Base-by-base conservation (phyloP, 2,113 vertebrate genomes). In the Phainopepla nitens region DNA sequence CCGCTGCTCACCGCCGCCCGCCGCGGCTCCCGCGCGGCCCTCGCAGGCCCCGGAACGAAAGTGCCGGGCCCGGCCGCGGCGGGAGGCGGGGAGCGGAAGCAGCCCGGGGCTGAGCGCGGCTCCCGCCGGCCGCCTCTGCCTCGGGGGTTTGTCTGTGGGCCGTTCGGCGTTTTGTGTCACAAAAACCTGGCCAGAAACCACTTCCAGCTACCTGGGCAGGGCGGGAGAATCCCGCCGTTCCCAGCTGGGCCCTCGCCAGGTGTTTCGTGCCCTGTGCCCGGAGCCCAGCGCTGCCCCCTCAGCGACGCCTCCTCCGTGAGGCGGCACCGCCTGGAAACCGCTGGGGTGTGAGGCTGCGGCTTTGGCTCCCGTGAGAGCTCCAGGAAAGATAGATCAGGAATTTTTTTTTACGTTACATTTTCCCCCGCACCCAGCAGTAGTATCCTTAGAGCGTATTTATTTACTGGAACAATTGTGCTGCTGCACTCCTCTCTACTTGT, bases 71-170 rank as follows among this genome's bases (percentile, higher is more conserved):
- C 12, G 25, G 78, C 41, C 24, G 56, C 36, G 11, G 29, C 39
- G 65, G 90, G 70, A n/a, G 50, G 45, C 36, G 15, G 15, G 65
- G 90, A 49, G 7, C 95, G 96, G 95, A 97, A 93, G 44, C 65
- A 1, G 70, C 64, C 4, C 7, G 5, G 5, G 61, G 19, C 54
- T 5, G 66, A 7, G 76, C 3, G 44, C 5, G 33, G 53, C 4
- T 36, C 15, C 17, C 7, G 5, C 24, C 5, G 10, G 11, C 10
- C 12, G 9, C 8, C 19, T 5, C 2, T 16, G 10, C 1, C 9
- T 3, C 2, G 1, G 13, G n/a, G 3, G 35, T 5, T 15, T 2
- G 2, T 14, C 1, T 4, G 16, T 1, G 6, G 9, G 12, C 27
- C 56, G 23, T 7, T 9, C 16, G 15, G 15, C 7, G 5, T 3